Evolutionary conservation across 1,140 invertebrate genomes (phyloP).

Genomic region (Thaumatotibia leucotreta): DNA sequence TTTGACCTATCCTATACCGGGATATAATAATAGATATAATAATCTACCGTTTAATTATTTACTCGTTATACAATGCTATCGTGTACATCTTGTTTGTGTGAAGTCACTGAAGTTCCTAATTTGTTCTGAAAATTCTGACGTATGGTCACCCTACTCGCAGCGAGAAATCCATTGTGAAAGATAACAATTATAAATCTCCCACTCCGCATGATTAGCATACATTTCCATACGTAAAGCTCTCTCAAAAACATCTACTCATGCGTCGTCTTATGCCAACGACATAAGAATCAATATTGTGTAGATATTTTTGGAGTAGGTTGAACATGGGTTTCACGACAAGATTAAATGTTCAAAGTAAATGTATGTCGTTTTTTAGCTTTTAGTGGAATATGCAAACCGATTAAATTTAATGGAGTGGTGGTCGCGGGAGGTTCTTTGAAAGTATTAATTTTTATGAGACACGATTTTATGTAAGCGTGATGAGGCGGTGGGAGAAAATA

Average conservation of each 20-base stretch:
- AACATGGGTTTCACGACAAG: neutral
- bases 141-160: too few relatives aligned
- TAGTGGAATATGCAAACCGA: neutral
- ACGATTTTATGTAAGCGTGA: too few relatives aligned
- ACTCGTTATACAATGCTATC: too few relatives aligned
- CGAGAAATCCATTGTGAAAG: constrained; percentile 8
- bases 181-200: constrained; percentile 4
- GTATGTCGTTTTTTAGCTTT: neutral
- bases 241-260: neutral
- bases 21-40: too few relatives aligned
- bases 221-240: neutral
- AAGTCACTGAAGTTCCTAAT: too few relatives aligned
- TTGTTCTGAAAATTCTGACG: too few relatives aligned
- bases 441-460: neutral
- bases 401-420: neutral
- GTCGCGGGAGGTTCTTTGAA: neutral
- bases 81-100: too few relatives aligned
- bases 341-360: neutral
- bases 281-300: neutral
- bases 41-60: too few relatives aligned
- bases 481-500: too few relatives aligned
- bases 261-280: neutral
- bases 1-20: too few relatives aligned
- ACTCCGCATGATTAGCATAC: constrained; percentile 2
- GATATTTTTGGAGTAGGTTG: neutral